These are phyloP conservation scores for Poeciliopsis retropinna DNA, from an alignment of 2,113 vertebrate species.

Conservation along the genomic window DNA sequence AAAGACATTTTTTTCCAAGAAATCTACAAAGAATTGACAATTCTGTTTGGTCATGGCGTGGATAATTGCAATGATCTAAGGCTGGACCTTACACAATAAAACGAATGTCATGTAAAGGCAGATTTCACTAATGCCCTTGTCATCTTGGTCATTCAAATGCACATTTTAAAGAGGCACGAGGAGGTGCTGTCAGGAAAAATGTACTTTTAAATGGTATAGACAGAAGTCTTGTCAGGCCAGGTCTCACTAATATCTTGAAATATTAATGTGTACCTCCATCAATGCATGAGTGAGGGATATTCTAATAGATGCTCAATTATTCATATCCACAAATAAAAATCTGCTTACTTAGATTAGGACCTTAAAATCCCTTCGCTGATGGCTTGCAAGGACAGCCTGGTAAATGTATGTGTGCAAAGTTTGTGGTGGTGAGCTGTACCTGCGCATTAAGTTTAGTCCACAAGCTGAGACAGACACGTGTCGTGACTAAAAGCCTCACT, in stretches of 20 bases:
- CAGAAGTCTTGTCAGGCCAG: slow-evolving; percentile 77
- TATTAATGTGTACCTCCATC: slow-evolving; percentile 82
- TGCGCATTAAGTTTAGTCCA: slow-evolving; percentile 45
- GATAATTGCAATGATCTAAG: slow-evolving; percentile 13
- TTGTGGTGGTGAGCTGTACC: slow-evolving; percentile 48
- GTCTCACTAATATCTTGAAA: slow-evolving; percentile 80
- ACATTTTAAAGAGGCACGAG: slow-evolving; percentile 68
- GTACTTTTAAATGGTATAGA: slow-evolving; percentile 76
- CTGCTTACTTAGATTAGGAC: slow-evolving; percentile 74
- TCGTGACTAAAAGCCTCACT: slow-evolving; percentile 30
- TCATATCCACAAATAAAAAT: slow-evolving; percentile 81
- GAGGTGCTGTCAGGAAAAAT: slow-evolving; percentile 75
- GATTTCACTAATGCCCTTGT: slow-evolving; percentile 71
- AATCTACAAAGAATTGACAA: background rate
- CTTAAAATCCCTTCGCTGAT: slow-evolving; percentile 51
- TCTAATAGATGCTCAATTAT: slow-evolving; percentile 83
- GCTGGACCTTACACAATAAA: slow-evolving; percentile 48
- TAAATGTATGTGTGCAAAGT: slow-evolving; percentile 67
- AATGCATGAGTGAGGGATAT: slow-evolving; percentile 73
- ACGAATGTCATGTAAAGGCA: slow-evolving; percentile 70
- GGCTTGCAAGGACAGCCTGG: slow-evolving; percentile 51
- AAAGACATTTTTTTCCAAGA: background rate
- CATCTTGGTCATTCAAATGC: slow-evolving; percentile 67
- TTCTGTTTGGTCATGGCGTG: background rate
- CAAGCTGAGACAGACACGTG: slow-evolving; percentile 16